Conservation (phyloP, 1,140 invertebrate genomes). For the Elymnias hypermnestra region DNA sequence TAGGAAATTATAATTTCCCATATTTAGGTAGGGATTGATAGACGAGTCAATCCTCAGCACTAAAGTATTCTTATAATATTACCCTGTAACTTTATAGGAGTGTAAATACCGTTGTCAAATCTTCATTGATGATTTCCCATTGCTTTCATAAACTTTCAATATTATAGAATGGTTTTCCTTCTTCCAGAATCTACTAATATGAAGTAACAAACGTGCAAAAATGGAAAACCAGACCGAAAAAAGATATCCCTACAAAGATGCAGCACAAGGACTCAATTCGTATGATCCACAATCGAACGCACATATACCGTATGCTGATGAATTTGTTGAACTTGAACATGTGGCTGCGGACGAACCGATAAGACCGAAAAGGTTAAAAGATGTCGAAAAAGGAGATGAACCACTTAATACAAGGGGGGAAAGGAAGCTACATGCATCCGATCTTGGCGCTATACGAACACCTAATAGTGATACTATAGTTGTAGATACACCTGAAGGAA, state of each 20-base stretch:
- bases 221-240: slow-evolving; percentile 37
- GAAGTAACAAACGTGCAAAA: slow-evolving; percentile 33
- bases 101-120: too few species aligned
- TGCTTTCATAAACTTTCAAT: not conserved
- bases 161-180: not conserved
- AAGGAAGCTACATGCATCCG: slow-evolving; percentile 41
- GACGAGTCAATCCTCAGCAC: too few species aligned
- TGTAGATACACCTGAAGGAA: slow-evolving; percentile 66
- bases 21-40: too few species aligned
- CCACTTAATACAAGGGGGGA: slow-evolving; percentile 19
- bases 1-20: too few species aligned
- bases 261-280: slow-evolving; percentile 55
- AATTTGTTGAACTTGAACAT: slow-evolving; percentile 42
- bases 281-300: slow-evolving; percentile 40
- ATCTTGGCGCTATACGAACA: slow-evolving; percentile 46
- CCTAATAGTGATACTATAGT: slow-evolving; percentile 64
- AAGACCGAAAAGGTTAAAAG: slow-evolving; percentile 33
- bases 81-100: too few species aligned
- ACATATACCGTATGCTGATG: slow-evolving; percentile 52
- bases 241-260: slow-evolving; percentile 26
- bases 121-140: too few species aligned
- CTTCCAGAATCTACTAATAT: slow-evolving; percentile 46
- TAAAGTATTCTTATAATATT: too few species aligned
- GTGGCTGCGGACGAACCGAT: slow-evolving; percentile 36
- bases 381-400: slow-evolving; percentile 30